These are phyloP conservation scores for Tragulus kanchil DNA, from an alignment of 2,113 vertebrate genomes.

Conservation along the genomic window DNA sequence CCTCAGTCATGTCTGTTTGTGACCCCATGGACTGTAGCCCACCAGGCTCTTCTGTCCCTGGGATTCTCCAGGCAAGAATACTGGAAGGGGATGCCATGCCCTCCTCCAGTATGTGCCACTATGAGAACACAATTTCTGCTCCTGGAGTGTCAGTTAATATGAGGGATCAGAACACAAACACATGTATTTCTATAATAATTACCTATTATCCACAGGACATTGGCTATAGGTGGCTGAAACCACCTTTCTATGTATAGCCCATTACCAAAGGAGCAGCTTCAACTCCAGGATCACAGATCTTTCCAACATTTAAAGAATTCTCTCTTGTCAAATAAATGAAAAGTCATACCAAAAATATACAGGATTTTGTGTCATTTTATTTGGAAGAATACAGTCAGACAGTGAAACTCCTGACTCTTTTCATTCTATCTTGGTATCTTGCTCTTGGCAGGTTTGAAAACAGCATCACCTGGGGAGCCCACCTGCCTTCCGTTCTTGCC, in stretches of 20 bases:
- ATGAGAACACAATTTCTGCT: background rate
- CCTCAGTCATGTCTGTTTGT: background rate
- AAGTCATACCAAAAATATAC: background rate
- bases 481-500: slow-evolving; percentile 38
- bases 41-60: background rate
- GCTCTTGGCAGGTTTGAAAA: slow-evolving; percentile 38
- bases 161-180: background rate
- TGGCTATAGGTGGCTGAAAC: background rate
- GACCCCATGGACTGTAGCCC: background rate
- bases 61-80: background rate
- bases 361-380: slow-evolving; percentile 33
- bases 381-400: slow-evolving; percentile 14
- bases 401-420: background rate
- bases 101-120: background rate
- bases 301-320: background rate
- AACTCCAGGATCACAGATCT: background rate
- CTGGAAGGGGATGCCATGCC: background rate
- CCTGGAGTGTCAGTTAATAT: background rate
- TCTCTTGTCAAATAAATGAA: background rate
- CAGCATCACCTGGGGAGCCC: background rate
- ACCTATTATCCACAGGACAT: background rate
- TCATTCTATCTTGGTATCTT: slow-evolving; percentile 43
- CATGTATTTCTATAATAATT: background rate
- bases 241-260: background rate
- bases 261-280: background rate